Evolutionary conservation across 2,888 invertebrate species (phyloP).

Genomic region (Heliconius cydno): DNA sequence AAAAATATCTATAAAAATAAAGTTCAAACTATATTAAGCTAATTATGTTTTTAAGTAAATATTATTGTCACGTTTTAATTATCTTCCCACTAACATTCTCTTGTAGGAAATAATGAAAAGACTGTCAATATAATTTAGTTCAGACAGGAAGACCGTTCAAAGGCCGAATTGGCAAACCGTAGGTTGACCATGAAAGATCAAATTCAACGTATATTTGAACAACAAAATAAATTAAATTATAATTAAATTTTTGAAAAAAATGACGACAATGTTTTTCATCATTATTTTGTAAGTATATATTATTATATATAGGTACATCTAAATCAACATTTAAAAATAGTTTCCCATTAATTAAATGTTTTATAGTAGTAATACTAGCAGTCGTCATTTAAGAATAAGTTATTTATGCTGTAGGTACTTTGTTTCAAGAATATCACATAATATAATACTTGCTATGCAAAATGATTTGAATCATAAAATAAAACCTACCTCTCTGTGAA

Average conservation of each 20-base stretch:
- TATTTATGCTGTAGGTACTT: no score
- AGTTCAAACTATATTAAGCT: background rate
- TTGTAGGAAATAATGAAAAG: conserved; percentile 16
- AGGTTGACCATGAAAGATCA: background rate
- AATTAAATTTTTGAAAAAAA: background rate
- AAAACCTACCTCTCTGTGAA: conserved; percentile 31
- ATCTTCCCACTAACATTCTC: background rate
- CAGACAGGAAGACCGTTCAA: background rate
- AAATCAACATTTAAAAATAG: no score
- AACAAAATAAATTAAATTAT: background rate
- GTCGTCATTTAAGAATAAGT: no score
- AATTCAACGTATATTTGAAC: background rate
- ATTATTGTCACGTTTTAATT: background rate
- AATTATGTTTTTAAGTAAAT: background rate
- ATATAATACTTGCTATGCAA: background rate
- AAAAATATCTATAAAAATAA: background rate
- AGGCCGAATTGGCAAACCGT: conserved; percentile 33
- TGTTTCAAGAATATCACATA: no score
- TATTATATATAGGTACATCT: background rate
- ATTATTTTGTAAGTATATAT: background rate
- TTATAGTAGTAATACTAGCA: no score
- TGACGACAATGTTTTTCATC: background rate
- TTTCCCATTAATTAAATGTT: no score
- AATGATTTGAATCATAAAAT: background rate
- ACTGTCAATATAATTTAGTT: conserved; percentile 8